Percentiles rank a stretch among this genome's conserved stretches.
Evolutionary conservation across 1,140 invertebrate genomes (phyloP).

Genomic region (Danaus melanippus): DNA sequence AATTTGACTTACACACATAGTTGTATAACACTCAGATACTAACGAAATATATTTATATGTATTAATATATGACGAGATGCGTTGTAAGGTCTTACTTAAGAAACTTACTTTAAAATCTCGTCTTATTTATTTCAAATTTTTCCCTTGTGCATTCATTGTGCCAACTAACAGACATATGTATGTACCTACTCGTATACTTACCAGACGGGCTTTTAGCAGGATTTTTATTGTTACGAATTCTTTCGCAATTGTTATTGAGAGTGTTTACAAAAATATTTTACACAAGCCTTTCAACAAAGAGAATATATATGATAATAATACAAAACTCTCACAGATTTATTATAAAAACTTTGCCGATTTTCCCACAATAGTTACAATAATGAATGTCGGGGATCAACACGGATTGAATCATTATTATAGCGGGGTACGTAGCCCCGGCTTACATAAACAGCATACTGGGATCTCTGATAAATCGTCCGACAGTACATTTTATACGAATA

Average conservation of each 20-base stretch:
- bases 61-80: too few species aligned
- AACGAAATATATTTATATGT: too few species aligned
- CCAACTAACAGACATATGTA: too few species aligned
- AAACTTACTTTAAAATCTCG: too few species aligned
- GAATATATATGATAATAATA: conserved; percentile 42
- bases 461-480: conserved; percentile 22
- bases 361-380: conserved; percentile 65
- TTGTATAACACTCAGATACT: too few species aligned
- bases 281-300: conserved; percentile 32
- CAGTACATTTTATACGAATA: conserved; percentile 5
- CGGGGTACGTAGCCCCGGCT: conserved; percentile 37
- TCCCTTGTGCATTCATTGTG: too few species aligned
- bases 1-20: too few species aligned
- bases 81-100: too few species aligned
- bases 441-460: conserved; percentile 29
- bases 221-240: too few species aligned
- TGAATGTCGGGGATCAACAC: conserved; percentile 52
- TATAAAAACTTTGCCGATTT: conserved; percentile 63
- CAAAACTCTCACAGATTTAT: conserved; percentile 64
- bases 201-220: too few species aligned
- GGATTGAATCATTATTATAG: conserved; percentile 53
- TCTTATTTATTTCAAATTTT: too few species aligned
- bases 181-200: too few species aligned
- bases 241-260: conserved; percentile 1
- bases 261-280: conserved; percentile 23